Base-by-base conservation (phyloP, 2,888 invertebrate species). In the Pasiphila rectangulata region DNA sequence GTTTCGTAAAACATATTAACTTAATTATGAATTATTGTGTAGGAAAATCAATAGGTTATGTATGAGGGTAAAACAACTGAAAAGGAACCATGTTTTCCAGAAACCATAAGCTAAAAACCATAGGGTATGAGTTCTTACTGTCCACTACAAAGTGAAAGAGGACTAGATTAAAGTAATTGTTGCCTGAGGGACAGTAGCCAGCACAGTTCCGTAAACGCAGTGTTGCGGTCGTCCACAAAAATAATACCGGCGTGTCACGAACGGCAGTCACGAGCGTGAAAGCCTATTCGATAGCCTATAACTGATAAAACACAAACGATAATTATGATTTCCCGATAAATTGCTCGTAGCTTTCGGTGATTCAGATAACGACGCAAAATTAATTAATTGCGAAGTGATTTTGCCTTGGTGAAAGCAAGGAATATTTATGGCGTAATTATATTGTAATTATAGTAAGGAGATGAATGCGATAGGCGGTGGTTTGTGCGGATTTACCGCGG, bases 371-470 rank as follows among this genome's bases (percentile, higher is more conserved):
- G 48, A 51, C 27, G 24, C 61, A 67, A 69, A 70, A 68, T 59
- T 61, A 59, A 62, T 64, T 63, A 55, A 69, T 67, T 64, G 51
- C 57, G 54, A 62, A 57, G 60, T 66, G 62, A 40, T 47, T 46
- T 38, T 41, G 62, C 59, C 59, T 63, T 61, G 54, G 59, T 61
- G 64, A 65, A 66, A 67, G 62, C 61, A 53, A 35, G 48, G 56
- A 64, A 67, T 73, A 79, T 81, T 82, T 79, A 80, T 75, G 59
- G 74, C 50, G 72, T 80, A 77, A 81, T 81, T 79, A 78, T 78
- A 75, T 75, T 71, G 69, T 79, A 80, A 79, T 81, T 79, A 74
- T 69, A 70, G 70, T 63, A 60, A 59, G 49, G 65, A 72, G 76
- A 72, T 72, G 66, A 67, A 78, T 73, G 63, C 53, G 69, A 67